Evolutionary conservation across 2,797 vertebrate species (phyloP), one percentile per base, ranked within the genome.

Genomic region (Karalla daura): DNA sequence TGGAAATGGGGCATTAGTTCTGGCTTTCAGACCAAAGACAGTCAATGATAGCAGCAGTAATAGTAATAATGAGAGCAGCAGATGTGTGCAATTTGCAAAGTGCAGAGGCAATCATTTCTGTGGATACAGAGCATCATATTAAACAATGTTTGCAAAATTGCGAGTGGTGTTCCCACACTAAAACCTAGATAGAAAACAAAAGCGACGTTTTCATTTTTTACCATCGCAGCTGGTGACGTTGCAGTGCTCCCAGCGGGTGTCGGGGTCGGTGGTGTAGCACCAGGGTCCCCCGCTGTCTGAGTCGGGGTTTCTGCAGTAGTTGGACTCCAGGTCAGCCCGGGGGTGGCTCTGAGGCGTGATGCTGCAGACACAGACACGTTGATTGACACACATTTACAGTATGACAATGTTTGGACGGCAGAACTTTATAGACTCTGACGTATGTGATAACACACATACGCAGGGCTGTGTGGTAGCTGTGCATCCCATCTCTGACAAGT

Each of bases 261-360:
- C 0, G 0, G 71, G 44, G 64, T 97, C 91, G 0, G 81, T 95
- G 28, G 97, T 99, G 80, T 99, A 99, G 69, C 98, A 99, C 98
- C 98, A 99, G 13, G 97, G 96, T 10, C 97, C 97, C 0, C 74
- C 44, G 0, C 0, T 2, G 28, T 98, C 97, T 0, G 0, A 17
- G 20, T 98, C 97, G 0, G 98, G 97, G 85, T 99, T 99, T 74
- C 98, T 93, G 74, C 98, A 99, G 88, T 93, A 96, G 83, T 98
- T 98, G 13, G 93, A 93, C 20, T 96, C 95, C 83, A 99, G 88
- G 20, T 95, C 96, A 0, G 87, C 92, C 0, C 0, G 4, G 1
- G 95, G 95, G 27, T 90, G 9, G 0, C 11, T 85, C 7, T 33
- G 61, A 1, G 97, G 96, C 0, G 91, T 91, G 4, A 79, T 88